Base-by-base conservation (phyloP, 1,140 invertebrate genomes). In the Neelides sp. region DNA sequence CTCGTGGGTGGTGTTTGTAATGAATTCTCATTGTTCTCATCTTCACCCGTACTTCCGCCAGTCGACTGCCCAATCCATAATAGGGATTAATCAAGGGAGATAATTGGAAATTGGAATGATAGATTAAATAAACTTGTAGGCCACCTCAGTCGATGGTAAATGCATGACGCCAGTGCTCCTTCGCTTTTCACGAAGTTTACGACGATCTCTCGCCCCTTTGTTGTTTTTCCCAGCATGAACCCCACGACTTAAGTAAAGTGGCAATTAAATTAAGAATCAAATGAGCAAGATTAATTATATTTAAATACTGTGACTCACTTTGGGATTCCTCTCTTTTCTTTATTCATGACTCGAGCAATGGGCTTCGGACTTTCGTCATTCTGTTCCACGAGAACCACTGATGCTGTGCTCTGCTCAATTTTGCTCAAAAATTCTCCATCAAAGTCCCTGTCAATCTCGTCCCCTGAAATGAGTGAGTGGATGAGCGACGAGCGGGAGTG, bases 111-210 rank as follows among this genome's bases (percentile, higher is more conserved):
- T 19, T n/a, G 4, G 34, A 42, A 42, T 26, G 8, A 42, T 8
- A n/a, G 23, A 20, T 37, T 26, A 8, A 27, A 1, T 22, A n/a
- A n/a, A n/a, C n/a, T n/a, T n/a, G n/a, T n/a, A n/a, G n/a, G n/a
- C n/a, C 32, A 77, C 75, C 73, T 78, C 76, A 52, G 77, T 78
- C 3, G 77, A 78, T 13, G 73, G 75, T 27, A 78, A 67, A 63
- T 78, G 76, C 17, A 78, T 75, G 15, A 78, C 75, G 34, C 77
- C 77, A 24, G 77, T 78, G 57, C 76, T 78, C 50, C 77, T 66
- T 50, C 77, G 63, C 56, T 78, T 78, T 61, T 78, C 77, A 53
- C 77, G 65, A 24, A 78, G 64, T 63, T 79, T 79, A 59, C 75
- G 68, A 48, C 76, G 69, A 61, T 79, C 77, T 42, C 77, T 26